Percentiles rank a stretch among this genome's conserved stretches.
Conservation (phyloP, 2,113 vertebrate species). For the Gopherus flavomarginatus region DNA sequence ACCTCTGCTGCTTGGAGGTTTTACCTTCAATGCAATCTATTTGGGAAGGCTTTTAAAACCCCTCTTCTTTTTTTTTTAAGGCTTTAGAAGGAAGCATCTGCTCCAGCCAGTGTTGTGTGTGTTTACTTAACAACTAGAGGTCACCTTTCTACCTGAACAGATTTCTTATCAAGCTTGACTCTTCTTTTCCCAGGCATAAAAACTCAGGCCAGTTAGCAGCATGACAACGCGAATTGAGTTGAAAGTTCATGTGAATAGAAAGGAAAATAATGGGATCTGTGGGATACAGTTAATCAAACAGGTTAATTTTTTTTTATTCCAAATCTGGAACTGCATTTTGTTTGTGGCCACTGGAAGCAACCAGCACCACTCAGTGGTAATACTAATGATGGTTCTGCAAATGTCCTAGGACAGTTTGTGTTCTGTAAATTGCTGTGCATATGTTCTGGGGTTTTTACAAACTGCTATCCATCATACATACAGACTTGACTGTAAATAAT, state of each 20-base stretch:
- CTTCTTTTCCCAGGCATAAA: conserved; percentile 1
- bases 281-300: neutral
- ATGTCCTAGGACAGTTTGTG: neutral
- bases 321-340: neutral
- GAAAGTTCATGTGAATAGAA: conserved; percentile 45
- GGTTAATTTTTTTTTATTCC: neutral
- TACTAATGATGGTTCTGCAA: neutral
- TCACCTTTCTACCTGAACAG: conserved; percentile 31
- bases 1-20: conserved; percentile 11
- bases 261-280: neutral
- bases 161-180: conserved; percentile 14
- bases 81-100: neutral
- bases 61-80: neutral
- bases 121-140: conserved; percentile 23
- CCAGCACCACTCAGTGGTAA: conserved; percentile 42
- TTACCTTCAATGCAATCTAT: neutral
- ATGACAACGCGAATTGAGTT: neutral
- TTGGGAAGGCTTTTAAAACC: neutral
- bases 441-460: neutral
- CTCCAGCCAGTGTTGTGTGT: neutral
- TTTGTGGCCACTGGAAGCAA: conserved; percentile 37
- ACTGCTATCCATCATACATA: neutral
- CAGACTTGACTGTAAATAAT: neutral
- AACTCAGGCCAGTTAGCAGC: neutral
- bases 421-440: neutral